phyloP scores from a whole-genome alignment of 2,888 invertebrate species.

The Limenitis arthemis region DNA sequence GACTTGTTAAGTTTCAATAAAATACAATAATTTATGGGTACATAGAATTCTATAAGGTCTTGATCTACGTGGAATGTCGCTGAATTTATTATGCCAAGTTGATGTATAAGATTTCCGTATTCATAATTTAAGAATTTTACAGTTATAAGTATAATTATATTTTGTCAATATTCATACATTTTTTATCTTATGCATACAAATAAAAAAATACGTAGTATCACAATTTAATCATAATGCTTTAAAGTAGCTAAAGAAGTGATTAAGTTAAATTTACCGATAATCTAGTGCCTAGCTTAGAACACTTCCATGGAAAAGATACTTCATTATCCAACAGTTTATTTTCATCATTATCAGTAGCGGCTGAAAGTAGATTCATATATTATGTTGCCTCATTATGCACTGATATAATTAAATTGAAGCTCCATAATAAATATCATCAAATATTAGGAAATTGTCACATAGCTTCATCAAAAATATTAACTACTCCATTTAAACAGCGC shows the following conservation, averaged over 20 bases:
- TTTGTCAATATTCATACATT: no score
- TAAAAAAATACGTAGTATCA: no score
- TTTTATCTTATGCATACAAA: no score
- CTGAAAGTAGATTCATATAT: slow-evolving; percentile 32
- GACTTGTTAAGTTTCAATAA: neutral
- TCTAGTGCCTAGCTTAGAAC: neutral
- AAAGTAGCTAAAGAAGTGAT: no score
- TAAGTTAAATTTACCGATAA: neutral
- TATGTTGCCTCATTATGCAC: slow-evolving; percentile 58
- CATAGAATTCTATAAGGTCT: neutral
- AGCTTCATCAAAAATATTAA: slow-evolving; percentile 26
- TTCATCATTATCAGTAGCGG: slow-evolving; percentile 32
- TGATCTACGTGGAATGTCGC: no score
- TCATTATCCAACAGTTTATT: neutral
- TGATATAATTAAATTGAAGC: slow-evolving; percentile 29
- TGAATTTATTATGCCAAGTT: no score
- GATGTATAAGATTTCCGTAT: no score
- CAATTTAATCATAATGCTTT: no score
- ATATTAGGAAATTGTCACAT: slow-evolving; percentile 42
- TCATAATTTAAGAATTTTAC: no score
- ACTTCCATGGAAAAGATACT: neutral
- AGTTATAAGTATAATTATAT: no score
- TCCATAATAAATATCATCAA: slow-evolving; percentile 26
- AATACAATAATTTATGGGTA: neutral
- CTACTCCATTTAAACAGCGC: slow-evolving; percentile 27